phyloP scores from a whole-genome alignment of 2,888 invertebrate genomes.

The Rugalucina vietnamica region DNA sequence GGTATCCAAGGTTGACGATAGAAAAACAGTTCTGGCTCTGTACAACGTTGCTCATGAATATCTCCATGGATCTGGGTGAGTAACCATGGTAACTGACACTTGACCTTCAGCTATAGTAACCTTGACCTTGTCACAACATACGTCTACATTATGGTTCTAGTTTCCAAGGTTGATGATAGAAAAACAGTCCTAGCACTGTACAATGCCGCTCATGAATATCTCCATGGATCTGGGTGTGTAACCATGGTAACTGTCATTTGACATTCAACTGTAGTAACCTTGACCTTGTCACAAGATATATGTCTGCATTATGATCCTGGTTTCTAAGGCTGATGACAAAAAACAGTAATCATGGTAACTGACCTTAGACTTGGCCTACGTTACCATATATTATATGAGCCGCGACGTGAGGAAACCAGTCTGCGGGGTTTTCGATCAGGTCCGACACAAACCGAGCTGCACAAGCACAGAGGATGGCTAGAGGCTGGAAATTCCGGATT shows the following conservation, averaged over 20 bases:
- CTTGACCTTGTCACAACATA: constrained; percentile 97
- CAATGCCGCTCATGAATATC: not conserved
- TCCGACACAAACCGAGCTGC: too few relatives aligned
- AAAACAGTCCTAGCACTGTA: constrained; percentile 91
- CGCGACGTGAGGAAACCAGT: too few relatives aligned
- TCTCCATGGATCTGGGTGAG: constrained; percentile 88
- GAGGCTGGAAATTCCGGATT: too few relatives aligned
- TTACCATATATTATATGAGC: too few relatives aligned
- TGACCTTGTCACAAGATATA: constrained; percentile 97
- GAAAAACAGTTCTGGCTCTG: constrained; percentile 97
- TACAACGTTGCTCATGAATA: constrained; percentile 99
- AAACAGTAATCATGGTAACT: too few relatives aligned
- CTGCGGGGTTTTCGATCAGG: too few relatives aligned
- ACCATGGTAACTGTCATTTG: too few relatives aligned
- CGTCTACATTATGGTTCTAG: constrained; percentile 96
- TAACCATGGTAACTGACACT: too few relatives aligned
- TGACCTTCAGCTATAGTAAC: constrained; percentile 97
- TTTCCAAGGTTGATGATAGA: constrained; percentile 99
- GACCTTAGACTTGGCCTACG: too few relatives aligned
- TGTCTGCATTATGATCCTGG: constrained; percentile 96
- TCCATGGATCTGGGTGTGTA: constrained; percentile 76
- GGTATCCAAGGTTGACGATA: constrained; percentile 98
- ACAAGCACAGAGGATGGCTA: too few relatives aligned
- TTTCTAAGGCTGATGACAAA: constrained; percentile 99
- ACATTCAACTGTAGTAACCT: constrained; percentile 98